These are phyloP conservation scores for Drosophila austrosaltans DNA, from an alignment of 2,888 invertebrate genomes.

Conservation along the genomic window DNA sequence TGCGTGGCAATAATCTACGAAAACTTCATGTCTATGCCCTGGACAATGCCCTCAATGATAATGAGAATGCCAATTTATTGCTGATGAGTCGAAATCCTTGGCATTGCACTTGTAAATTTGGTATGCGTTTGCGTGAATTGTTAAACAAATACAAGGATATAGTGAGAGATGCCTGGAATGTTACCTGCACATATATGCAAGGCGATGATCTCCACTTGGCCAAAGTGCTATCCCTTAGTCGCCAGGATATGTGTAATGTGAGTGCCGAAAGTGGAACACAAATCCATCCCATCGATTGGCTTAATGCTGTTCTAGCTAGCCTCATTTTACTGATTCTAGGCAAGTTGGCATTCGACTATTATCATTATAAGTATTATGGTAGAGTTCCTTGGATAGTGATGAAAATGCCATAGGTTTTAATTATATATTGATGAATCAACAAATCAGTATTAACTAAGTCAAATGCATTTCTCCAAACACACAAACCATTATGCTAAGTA, in stretches of 20 bases:
- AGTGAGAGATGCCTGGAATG: conserved; percentile 88
- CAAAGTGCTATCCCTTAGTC: conserved; percentile 88
- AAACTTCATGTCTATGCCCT: conserved; percentile 93
- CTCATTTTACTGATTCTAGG: conserved; percentile 89
- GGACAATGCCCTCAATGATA: conserved; percentile 90
- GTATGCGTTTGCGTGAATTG: conserved; percentile 89
- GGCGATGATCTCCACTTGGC: conserved; percentile 80
- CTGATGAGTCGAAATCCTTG: conserved; percentile 91
- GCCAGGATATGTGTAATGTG: conserved; percentile 88
- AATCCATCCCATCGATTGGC: conserved; percentile 88
- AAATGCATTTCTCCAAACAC: conserved; percentile 33
- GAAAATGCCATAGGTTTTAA: conserved; percentile 87
- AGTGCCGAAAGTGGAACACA: conserved; percentile 84
- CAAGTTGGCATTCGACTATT: conserved; percentile 92
- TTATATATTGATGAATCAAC: neutral
- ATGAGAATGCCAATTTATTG: conserved; percentile 88
- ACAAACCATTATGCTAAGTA: conserved; percentile 11
- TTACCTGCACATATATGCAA: conserved; percentile 88
- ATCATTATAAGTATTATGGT: conserved; percentile 91
- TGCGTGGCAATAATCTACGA: conserved; percentile 89
- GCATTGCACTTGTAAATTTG: conserved; percentile 92
- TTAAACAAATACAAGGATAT: conserved; percentile 88
- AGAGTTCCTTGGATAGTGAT: conserved; percentile 93
- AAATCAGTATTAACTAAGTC: neutral
- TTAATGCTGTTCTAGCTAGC: conserved; percentile 88